Evolutionary conservation across 2,797 vertebrate genomes (phyloP), one percentile per base, ranked within the genome.

Genomic region (Malacoctenus gilli): DNA sequence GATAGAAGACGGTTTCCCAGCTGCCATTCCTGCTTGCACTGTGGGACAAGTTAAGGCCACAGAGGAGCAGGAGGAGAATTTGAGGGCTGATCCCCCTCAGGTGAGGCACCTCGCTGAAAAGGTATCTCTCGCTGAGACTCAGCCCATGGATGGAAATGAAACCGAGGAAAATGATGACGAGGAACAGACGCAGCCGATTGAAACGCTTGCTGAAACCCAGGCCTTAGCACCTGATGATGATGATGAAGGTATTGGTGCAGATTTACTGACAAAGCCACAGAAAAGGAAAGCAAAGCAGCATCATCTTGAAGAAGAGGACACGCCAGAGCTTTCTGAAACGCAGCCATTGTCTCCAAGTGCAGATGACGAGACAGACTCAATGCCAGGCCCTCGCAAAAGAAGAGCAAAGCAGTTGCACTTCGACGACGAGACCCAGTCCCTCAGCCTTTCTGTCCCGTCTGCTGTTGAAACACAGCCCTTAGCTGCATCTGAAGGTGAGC

Each of bases 51-150:
- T 34, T 19, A 43, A 58, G 22, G 11, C 16, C 9, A 44, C 52
- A 59, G 40, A n/a, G n/a, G n/a, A n/a, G n/a, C n/a, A n/a, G n/a
- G n/a, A n/a, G n/a, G n/a, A n/a, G n/a, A n/a, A n/a, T n/a, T n/a
- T n/a, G n/a, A n/a, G n/a, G n/a, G n/a, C n/a, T n/a, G n/a, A n/a
- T n/a, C n/a, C n/a, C 8, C 21, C 35, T 43, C 49, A 52, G 49
- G 52, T 61, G 46, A 57, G 13, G 15, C 32, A 4, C 4, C 2
- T 31, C n/a, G 36, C 21, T n/a, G 32, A 49, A 4, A 49, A 4
- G 20, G 36, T 51, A 25, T 53, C 16, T 62, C 51, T 28, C 9
- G 54, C 61, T 42, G 61, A 77, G 49, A 86, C 77, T 43, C 85
- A 82, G 59, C 77, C 83, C 4, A 55, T 82, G 43, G n/a, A n/a